Conservation (phyloP, 37 sponge, comb jelly and placozoan species). For the Cliona cf. orientalis region DNA sequence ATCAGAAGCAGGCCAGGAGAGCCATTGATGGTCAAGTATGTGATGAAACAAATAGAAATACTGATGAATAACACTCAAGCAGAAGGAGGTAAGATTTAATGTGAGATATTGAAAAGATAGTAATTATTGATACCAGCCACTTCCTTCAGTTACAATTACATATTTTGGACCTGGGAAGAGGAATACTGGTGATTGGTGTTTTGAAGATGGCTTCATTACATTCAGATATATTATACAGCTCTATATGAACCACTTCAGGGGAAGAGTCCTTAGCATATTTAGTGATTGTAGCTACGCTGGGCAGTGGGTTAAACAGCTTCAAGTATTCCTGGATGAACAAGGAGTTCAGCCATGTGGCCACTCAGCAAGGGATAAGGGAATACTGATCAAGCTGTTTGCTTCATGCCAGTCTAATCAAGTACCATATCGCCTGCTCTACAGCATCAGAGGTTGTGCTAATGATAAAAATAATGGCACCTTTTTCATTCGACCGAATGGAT, state of each 20-base stretch:
- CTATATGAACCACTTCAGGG: slow-evolving; percentile 37
- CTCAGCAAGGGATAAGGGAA: slow-evolving; percentile 50
- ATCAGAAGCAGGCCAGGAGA: not conserved
- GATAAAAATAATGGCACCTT: slow-evolving; percentile 1
- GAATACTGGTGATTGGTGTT: too few species aligned
- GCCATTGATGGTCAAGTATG: not conserved
- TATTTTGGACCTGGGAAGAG: too few species aligned
- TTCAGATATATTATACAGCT: too few species aligned
- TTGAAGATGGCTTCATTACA: too few species aligned
- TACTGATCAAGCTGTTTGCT: slow-evolving; percentile 54
- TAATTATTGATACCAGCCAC: not conserved
- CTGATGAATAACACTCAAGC: not conserved
- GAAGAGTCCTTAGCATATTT: slow-evolving; percentile 46
- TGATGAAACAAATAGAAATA: not conserved
- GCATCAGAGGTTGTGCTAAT: not conserved
- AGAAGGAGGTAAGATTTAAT: slow-evolving; percentile 4
- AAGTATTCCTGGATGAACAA: slow-evolving; percentile 43
- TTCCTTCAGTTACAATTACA: too few species aligned
- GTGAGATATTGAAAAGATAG: not conserved
- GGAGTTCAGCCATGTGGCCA: slow-evolving; percentile 75
- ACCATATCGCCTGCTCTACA: slow-evolving; percentile 6
- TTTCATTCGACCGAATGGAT: too few species aligned
- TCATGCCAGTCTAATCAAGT: slow-evolving; percentile 50
- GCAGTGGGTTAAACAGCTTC: slow-evolving; percentile 39
- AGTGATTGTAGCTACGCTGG: slow-evolving; percentile 75